These are phyloP conservation scores for Dicentrarchus labrax DNA, from an alignment of 2,113 vertebrate species.

Conservation along the genomic window DNA sequence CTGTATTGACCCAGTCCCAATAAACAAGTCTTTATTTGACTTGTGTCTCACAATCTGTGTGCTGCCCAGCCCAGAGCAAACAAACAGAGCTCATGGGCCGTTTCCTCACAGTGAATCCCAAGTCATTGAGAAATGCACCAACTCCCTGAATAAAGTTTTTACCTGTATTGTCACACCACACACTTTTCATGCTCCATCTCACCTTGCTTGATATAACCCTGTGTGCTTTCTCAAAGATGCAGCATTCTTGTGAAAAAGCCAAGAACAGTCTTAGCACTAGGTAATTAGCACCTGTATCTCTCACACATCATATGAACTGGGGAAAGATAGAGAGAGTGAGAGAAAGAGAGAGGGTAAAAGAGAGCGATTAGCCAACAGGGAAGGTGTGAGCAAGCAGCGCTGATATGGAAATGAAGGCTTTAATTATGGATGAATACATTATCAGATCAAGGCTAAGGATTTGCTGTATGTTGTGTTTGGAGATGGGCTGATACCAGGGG, in stretches of 20 bases:
- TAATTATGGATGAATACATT: slow-evolving; percentile 84
- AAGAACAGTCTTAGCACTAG: slow-evolving; percentile 33
- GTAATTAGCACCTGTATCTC: slow-evolving; percentile 76
- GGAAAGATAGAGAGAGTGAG: slow-evolving; percentile 25
- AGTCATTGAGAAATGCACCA: slow-evolving; percentile 18
- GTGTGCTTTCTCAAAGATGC: slow-evolving; percentile 41
- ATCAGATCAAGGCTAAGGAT: slow-evolving; percentile 74
- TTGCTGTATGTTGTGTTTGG: slow-evolving; percentile 65
- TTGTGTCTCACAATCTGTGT: slow-evolving; percentile 9
- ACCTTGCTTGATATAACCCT: slow-evolving; percentile 58
- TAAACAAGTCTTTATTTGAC: slow-evolving; percentile 63
- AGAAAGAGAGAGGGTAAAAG: slow-evolving; percentile 25
- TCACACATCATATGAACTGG: slow-evolving; percentile 41
- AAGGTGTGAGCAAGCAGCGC: slow-evolving; percentile 74
- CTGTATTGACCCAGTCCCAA: slow-evolving; percentile 33
- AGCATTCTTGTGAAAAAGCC: slow-evolving; percentile 42
- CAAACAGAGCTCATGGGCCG: slow-evolving; percentile 24
- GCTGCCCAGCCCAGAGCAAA: slow-evolving; percentile 14
- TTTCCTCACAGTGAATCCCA: slow-evolving; percentile 20
- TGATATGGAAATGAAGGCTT: slow-evolving; percentile 80
- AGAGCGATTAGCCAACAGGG: slow-evolving; percentile 47
- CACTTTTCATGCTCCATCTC: slow-evolving; percentile 12
- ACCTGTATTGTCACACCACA: slow-evolving; percentile 8
- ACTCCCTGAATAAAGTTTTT: slow-evolving; percentile 31
- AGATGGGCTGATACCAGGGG: slow-evolving; percentile 53